Evolutionary conservation across 64 coral and sea anemone species (phyloP).

Genomic region (Stichodactyla mertensii): DNA sequence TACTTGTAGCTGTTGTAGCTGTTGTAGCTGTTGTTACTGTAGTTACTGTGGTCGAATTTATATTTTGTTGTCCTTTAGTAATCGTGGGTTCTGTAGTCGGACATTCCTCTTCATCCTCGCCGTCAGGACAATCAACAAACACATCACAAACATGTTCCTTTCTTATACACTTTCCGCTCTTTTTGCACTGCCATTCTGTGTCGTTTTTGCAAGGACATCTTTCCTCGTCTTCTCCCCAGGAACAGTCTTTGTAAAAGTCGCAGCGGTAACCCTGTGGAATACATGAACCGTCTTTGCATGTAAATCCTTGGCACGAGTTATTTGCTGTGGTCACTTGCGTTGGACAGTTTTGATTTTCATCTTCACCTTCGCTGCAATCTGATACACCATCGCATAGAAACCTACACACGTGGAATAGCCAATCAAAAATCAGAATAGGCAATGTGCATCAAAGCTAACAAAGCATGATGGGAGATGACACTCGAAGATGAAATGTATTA

Average conservation of each 20-base stretch:
- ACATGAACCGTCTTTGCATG: slow-evolving; percentile 53
- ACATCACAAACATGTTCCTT: slow-evolving; percentile 32
- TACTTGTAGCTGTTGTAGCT: neutral
- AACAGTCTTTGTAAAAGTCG: slow-evolving; percentile 57
- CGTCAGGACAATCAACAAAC: slow-evolving; percentile 26
- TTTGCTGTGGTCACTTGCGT: slow-evolving; percentile 20
- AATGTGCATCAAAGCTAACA: no score
- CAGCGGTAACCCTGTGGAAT: slow-evolving; percentile 40
- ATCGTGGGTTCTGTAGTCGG: neutral
- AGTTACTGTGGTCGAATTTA: neutral
- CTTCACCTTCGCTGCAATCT: slow-evolving; percentile 62
- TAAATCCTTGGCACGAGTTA: slow-evolving; percentile 37
- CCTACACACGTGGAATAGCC: slow-evolving; percentile 1
- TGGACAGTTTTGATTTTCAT: slow-evolving; percentile 51
- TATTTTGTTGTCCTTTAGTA: neutral
- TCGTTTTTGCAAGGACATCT: slow-evolving; percentile 49
- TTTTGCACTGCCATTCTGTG: slow-evolving; percentile 24
- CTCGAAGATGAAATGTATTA: no score
- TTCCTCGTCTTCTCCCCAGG: slow-evolving; percentile 55
- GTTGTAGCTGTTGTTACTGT: slow-evolving; percentile 2
- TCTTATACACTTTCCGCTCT: slow-evolving; percentile 27
- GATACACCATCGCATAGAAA: slow-evolving; percentile 59
- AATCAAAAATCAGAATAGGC: neutral
- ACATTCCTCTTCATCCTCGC: slow-evolving; percentile 45
- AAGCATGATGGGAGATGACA: no score